A percentile compares a stretch with the other conserved stretches of the same genome.
These are phyloP conservation scores for Isaurus tuberculatus DNA, from an alignment of 92 coral and sea anemone species.

Conservation along the genomic window DNA sequence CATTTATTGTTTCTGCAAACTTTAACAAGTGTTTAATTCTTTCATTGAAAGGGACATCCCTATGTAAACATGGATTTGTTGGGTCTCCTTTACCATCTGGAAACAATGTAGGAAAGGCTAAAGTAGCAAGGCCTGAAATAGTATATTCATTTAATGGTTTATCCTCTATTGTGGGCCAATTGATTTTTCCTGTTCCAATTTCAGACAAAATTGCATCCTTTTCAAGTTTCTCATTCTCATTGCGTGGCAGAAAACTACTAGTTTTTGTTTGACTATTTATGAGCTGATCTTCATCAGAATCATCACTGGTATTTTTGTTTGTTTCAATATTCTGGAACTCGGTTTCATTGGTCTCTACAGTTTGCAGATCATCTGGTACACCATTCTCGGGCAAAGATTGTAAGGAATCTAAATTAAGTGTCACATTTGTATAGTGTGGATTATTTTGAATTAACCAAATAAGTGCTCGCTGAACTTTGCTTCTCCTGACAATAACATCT, in stretches of 20 bases:
- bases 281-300: constrained; percentile 27
- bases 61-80: constrained; percentile 23
- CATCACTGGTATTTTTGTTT: constrained; percentile 44
- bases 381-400: constrained; percentile 42
- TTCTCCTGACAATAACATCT: constrained; percentile 65
- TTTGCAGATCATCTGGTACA: constrained; percentile 53
- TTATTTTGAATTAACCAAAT: constrained; percentile 60
- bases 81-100: constrained; percentile 31
- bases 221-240: constrained; percentile 19
- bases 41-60: constrained; percentile 25
- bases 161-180: constrained; percentile 9
- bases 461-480: constrained; percentile 57
- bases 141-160: constrained; percentile 17
- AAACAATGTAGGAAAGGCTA: constrained; percentile 25
- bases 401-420: constrained; percentile 51
- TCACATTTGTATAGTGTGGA: constrained; percentile 57
- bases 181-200: constrained; percentile 6
- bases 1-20: constrained; percentile 45
- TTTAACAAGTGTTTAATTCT: constrained; percentile 37
- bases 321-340: constrained; percentile 38
- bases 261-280: constrained; percentile 22
- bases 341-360: constrained; percentile 42
- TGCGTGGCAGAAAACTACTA: constrained; percentile 34
- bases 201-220: constrained; percentile 9
- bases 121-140: constrained; percentile 20